A percentile compares a stretch with the other conserved stretches of the same genome.
Evolutionary conservation across 2,113 vertebrate species (phyloP).

Genomic region (Panthera tigris): DNA sequence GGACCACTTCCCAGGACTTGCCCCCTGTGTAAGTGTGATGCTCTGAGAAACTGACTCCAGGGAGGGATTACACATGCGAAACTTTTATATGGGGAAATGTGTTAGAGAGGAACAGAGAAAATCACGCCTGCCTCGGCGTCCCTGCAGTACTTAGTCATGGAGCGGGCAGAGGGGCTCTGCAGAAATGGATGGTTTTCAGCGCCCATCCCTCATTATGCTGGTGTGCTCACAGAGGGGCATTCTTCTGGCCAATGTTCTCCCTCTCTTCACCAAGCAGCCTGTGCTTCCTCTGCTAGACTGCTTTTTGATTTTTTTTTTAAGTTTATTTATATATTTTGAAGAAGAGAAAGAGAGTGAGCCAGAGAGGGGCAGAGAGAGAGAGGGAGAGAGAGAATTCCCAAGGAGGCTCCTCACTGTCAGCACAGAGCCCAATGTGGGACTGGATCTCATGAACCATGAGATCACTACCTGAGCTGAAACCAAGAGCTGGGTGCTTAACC

Average conservation of each 20-base stretch:
- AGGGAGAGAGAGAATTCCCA: too few species aligned
- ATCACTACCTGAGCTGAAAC: too few species aligned
- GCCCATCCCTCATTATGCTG: rapidly evolving
- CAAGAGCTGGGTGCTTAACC: too few species aligned
- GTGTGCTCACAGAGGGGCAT: too few species aligned
- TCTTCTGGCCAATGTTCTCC: not conserved
- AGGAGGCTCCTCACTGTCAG: too few species aligned
- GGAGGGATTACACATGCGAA: not conserved
- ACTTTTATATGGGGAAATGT: not conserved
- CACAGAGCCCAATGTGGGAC: too few species aligned
- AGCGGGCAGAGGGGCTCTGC: not conserved
- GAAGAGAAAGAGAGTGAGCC: too few species aligned
- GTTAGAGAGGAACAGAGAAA: not conserved
- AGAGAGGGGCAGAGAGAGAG: too few species aligned
- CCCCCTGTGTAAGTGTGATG: not conserved
- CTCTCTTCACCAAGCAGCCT: not conserved
- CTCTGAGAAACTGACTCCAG: not conserved
- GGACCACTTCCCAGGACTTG: not conserved
- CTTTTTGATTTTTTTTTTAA: not conserved
- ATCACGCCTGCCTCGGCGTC: not conserved
- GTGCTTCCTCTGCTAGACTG: not conserved
- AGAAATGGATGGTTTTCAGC: not conserved
- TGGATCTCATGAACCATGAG: too few species aligned
- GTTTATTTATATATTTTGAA: too few species aligned
- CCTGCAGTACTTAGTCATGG: not conserved